These are phyloP conservation scores for Lacerta viridis DNA, from an alignment of 2,797 vertebrate genomes.

Conservation along the genomic window DNA sequence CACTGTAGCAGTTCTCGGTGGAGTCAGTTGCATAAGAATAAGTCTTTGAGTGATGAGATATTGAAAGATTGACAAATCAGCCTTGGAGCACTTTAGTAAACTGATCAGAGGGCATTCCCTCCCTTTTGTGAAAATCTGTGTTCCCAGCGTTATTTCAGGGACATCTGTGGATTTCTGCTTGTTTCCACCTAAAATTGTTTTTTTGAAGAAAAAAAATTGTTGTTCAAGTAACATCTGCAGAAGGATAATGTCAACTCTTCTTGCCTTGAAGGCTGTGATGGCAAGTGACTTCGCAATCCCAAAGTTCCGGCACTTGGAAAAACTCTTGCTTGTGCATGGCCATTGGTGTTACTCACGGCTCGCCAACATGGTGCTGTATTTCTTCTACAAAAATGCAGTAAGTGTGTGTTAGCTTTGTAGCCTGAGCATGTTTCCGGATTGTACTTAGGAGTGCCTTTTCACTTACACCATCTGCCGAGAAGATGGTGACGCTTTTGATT, in stretches of 20 bases:
- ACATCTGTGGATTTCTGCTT: neutral
- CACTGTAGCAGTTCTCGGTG: neutral
- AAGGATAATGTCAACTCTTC: constrained; percentile 18
- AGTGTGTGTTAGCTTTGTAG: constrained; percentile 68
- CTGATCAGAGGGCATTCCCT: neutral
- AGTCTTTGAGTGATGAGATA: neutral
- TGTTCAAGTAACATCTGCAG: neutral
- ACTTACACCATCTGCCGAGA: neutral
- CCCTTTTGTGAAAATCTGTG: neutral
- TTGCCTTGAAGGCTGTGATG: constrained; percentile 92
- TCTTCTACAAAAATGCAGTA: constrained; percentile 98
- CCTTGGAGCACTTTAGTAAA: neutral
- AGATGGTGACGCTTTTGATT: constrained; percentile 64
- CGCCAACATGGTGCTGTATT: constrained; percentile 98
- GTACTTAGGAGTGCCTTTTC: constrained; percentile 53
- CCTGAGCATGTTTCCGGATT: constrained; percentile 49
- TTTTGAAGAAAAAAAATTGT: neutral
- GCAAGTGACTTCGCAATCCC: constrained; percentile 97
- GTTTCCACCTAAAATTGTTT: neutral
- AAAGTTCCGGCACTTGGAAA: constrained; percentile 93
- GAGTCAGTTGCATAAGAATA: neutral
- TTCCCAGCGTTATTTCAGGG: neutral
- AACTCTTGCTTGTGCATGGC: constrained; percentile 95
- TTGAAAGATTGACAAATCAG: neutral
- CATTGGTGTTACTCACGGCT: constrained; percentile 98